Evolutionary conservation across 2,888 invertebrate species (phyloP).

Genomic region (Polyommatus icarus): DNA sequence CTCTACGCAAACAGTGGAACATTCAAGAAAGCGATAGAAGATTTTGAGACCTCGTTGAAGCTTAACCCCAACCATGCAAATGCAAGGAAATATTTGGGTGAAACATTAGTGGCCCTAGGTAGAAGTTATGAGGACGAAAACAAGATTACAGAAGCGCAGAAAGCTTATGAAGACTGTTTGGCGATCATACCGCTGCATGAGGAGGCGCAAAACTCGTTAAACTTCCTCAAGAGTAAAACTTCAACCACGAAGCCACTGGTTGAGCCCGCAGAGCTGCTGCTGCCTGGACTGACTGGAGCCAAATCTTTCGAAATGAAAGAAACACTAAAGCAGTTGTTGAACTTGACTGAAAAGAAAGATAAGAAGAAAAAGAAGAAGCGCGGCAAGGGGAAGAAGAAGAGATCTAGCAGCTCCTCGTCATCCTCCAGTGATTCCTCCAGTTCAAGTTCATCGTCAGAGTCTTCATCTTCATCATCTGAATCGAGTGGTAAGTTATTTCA

Average conservation of each 20-base stretch:
- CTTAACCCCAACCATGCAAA: slow-evolving; percentile 94
- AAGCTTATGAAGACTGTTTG: slow-evolving; percentile 91
- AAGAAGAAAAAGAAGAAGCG: slow-evolving; percentile 85
- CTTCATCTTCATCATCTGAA: slow-evolving; percentile 81
- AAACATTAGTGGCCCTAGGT: slow-evolving; percentile 93
- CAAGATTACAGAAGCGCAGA: slow-evolving; percentile 90
- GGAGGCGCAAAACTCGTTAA: slow-evolving; percentile 91
- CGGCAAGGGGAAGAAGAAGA: slow-evolving; percentile 83
- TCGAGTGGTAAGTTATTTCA: slow-evolving; percentile 64
- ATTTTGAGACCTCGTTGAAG: slow-evolving; percentile 95
- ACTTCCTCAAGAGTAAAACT: slow-evolving; percentile 87
- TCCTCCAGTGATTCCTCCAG: slow-evolving; percentile 85
- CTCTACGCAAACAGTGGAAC: slow-evolving; percentile 96
- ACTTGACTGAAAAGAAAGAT: slow-evolving; percentile 82
- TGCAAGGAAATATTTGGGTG: slow-evolving; percentile 96
- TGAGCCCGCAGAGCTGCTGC: slow-evolving; percentile 81
- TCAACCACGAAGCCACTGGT: slow-evolving; percentile 81
- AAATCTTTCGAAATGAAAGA: slow-evolving; percentile 83
- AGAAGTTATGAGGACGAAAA: slow-evolving; percentile 93
- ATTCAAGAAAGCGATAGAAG: slow-evolving; percentile 95
- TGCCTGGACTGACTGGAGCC: slow-evolving; percentile 80
- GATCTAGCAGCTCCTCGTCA: slow-evolving; percentile 83
- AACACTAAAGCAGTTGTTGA: slow-evolving; percentile 83
- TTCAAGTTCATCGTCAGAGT: slow-evolving; percentile 80
- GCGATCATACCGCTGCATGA: slow-evolving; percentile 92